phyloP scores from a whole-genome alignment of 2,797 vertebrate species.

The Remorina albescens region DNA sequence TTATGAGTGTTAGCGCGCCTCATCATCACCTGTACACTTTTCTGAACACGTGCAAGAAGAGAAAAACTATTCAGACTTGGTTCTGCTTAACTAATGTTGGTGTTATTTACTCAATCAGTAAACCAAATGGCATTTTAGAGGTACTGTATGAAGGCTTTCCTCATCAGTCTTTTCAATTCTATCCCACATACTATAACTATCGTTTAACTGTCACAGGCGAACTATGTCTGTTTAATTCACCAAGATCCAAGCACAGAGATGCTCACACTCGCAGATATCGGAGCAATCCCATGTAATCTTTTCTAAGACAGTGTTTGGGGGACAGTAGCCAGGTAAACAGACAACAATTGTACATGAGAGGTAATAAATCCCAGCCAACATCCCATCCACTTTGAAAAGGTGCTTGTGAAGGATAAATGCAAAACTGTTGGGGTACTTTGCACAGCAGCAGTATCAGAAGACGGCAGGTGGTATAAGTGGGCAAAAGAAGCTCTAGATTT shows the following conservation, averaged over 20 bases:
- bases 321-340: slow-evolving; percentile 5
- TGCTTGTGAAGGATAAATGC: neutral
- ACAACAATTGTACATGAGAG: slow-evolving; percentile 8
- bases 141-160: slow-evolving; percentile 34
- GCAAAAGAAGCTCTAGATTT: neutral
- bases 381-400: slow-evolving; percentile 17
- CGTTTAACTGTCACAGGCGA: slow-evolving; percentile 26
- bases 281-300: slow-evolving; percentile 6
- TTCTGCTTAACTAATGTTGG: slow-evolving; percentile 31
- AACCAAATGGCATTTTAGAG: slow-evolving; percentile 36
- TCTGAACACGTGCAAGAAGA: slow-evolving; percentile 16
- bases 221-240: slow-evolving; percentile 34
- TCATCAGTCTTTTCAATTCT: slow-evolving; percentile 23
- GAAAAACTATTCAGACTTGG: slow-evolving; percentile 17
- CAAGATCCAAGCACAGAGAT: slow-evolving; percentile 9
- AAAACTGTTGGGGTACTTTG: neutral
- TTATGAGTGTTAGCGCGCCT: slow-evolving; percentile 11
- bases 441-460: neutral
- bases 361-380: neutral
- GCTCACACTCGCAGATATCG: neutral
- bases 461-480: neutral
- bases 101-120: slow-evolving; percentile 46
- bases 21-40: slow-evolving; percentile 28
- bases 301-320: neutral
- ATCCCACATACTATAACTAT: slow-evolving; percentile 2